A percentile compares a stretch with the other conserved stretches of the same genome.
These are phyloP conservation scores for Enteromius afrohamiltoni DNA, from an alignment of 2,797 vertebrate genomes.

Conservation along the genomic window DNA sequence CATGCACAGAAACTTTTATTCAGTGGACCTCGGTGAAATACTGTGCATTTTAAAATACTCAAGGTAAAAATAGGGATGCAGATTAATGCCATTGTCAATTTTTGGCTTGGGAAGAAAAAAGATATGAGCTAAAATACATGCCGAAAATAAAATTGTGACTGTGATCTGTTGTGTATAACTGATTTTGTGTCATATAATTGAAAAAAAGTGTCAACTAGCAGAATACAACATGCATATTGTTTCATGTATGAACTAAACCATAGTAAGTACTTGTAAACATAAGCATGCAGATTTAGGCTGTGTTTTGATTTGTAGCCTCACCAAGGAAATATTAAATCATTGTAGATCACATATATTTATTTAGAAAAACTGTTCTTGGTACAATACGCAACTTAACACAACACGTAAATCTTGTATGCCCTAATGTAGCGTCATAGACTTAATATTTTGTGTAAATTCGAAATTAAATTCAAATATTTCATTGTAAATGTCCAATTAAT, in stretches of 20 bases:
- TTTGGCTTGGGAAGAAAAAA: background rate
- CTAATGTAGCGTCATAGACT: background rate
- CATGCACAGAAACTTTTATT: background rate
- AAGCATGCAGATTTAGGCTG: background rate
- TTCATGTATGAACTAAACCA: background rate
- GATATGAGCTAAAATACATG: background rate
- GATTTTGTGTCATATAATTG: background rate
- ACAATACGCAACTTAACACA: no score
- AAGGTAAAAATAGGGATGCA: background rate
- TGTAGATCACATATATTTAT: background rate
- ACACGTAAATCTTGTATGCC: background rate
- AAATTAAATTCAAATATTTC: no score
- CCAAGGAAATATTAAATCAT: background rate
- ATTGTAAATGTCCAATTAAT: no score
- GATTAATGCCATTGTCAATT: no score
- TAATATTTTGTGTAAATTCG: no score
- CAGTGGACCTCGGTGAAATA: background rate
- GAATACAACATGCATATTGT: no score
- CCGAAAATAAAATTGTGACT: background rate
- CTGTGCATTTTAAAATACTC: background rate
- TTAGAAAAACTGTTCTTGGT: background rate
- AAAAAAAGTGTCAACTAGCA: background rate
- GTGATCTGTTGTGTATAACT: background rate
- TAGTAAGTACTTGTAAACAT: background rate
- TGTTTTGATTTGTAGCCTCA: background rate